Evolutionary conservation across 2,113 vertebrate species (phyloP).

Genomic region (Microcebus murinus): DNA sequence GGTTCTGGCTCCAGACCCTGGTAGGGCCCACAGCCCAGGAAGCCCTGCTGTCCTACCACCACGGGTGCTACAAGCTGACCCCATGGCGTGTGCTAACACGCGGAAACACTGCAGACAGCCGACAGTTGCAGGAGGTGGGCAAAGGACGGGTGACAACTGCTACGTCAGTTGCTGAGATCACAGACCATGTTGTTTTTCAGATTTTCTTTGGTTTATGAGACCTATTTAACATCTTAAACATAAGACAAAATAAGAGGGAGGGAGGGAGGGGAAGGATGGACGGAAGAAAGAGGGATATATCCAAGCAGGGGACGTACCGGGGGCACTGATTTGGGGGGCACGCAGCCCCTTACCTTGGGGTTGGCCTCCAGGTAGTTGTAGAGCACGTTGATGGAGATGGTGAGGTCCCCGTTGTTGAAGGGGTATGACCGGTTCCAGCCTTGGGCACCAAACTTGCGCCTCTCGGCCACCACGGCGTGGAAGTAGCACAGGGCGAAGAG

Average conservation of each 20-base stretch:
- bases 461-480: conserved; percentile 84
- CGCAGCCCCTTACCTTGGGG: conserved; percentile 73
- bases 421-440: conserved; percentile 87
- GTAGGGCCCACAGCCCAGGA: not conserved
- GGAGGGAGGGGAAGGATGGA: fast-evolving
- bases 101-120: not conserved
- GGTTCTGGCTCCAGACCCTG: not conserved
- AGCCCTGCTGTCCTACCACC: not conserved
- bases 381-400: conserved; percentile 84
- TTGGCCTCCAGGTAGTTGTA: conserved; percentile 88
- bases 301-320: fast-evolving
- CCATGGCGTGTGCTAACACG: fast-evolving
- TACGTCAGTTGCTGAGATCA: fast-evolving
- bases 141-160: fast-evolving
- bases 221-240: fast-evolving
- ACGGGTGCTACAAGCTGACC: not conserved
- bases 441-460: conserved; percentile 86
- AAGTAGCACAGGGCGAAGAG: conserved; percentile 87
- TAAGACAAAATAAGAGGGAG: too few species aligned
- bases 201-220: too few species aligned
- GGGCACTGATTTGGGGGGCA: not conserved
- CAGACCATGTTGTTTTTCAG: fast-evolving
- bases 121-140: not conserved
- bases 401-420: conserved; percentile 87
- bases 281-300: fast-evolving